Evolutionary conservation across 1,140 invertebrate genomes (phyloP).

Genomic region (Gonioctena quinquepunctata): DNA sequence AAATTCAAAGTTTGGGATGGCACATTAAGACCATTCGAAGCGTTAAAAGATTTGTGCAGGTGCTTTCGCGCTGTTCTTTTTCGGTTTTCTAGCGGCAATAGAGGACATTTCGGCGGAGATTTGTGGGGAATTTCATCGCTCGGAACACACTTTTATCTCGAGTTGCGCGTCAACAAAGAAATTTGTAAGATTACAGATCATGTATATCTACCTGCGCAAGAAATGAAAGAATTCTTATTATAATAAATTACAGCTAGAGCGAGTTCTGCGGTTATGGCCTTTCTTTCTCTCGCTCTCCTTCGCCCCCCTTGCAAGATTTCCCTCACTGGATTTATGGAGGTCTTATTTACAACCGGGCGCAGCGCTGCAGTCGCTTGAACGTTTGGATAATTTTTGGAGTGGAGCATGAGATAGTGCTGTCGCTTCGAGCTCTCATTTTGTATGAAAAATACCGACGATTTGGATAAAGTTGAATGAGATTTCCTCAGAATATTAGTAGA

Average conservation of each 20-base stretch:
- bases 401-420: not conserved
- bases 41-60: constrained; percentile 38
- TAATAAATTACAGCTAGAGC: constrained; percentile 15
- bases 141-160: constrained; percentile 45
- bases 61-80: constrained; percentile 24
- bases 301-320: not conserved
- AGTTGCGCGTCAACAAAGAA: constrained; percentile 18
- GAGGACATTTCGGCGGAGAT: constrained; percentile 42
- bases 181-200: constrained; percentile 50
- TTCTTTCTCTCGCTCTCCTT: too few relatives aligned
- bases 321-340: constrained; percentile 8
- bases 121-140: constrained; percentile 47
- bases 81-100: constrained; percentile 14
- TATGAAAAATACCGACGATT: too few relatives aligned
- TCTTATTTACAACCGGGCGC: constrained; percentile 4
- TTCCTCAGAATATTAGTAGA: too few relatives aligned
- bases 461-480: too few relatives aligned
- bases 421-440: not conserved
- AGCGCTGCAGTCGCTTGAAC: not conserved
- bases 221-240: constrained; percentile 39
- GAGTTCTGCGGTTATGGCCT: constrained; percentile 12
- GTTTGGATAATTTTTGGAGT: not conserved
- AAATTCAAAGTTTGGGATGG: constrained; percentile 33
- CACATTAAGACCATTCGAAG: constrained; percentile 31
- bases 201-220: constrained; percentile 40